Evolutionary conservation across 2,113 vertebrate species (phyloP).

Genomic region (Hucho hucho): DNA sequence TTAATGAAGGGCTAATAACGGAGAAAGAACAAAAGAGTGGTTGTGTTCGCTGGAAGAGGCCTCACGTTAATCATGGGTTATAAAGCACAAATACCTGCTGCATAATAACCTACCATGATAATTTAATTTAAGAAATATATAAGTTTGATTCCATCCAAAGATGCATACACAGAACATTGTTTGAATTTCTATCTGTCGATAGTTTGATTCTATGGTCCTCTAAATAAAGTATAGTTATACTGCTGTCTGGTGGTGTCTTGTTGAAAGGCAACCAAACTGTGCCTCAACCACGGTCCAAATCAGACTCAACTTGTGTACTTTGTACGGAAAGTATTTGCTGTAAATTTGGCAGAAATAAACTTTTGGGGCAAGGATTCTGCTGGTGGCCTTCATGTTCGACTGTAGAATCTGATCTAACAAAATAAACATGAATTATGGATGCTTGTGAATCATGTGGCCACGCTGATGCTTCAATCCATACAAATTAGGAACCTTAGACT

Average conservation of each 20-base stretch:
- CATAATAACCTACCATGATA: background rate
- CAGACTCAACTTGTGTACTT: no score
- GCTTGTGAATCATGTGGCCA: no score
- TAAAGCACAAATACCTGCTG: background rate
- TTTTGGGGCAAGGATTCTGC: no score
- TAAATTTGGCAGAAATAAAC: no score
- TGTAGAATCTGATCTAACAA: no score
- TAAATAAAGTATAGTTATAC: background rate
- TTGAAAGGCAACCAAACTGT: background rate
- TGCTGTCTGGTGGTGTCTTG: conserved; percentile 43
- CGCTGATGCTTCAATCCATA: no score
- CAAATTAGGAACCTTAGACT: no score
- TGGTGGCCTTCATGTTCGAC: no score
- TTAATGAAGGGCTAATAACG: background rate
- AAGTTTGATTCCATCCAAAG: no score
- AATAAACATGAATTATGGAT: no score
- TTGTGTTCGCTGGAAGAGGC: background rate
- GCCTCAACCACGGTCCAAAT: no score
- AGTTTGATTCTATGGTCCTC: background rate
- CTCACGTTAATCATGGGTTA: conserved; percentile 4
- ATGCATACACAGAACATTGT: background rate
- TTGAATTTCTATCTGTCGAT: background rate
- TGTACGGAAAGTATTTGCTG: no score
- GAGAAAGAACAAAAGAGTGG: conserved; percentile 18
- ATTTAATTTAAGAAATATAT: background rate